phyloP scores from a whole-genome alignment of 92 coral and sea anemone genomes.

The Galaxea fascicularis region DNA sequence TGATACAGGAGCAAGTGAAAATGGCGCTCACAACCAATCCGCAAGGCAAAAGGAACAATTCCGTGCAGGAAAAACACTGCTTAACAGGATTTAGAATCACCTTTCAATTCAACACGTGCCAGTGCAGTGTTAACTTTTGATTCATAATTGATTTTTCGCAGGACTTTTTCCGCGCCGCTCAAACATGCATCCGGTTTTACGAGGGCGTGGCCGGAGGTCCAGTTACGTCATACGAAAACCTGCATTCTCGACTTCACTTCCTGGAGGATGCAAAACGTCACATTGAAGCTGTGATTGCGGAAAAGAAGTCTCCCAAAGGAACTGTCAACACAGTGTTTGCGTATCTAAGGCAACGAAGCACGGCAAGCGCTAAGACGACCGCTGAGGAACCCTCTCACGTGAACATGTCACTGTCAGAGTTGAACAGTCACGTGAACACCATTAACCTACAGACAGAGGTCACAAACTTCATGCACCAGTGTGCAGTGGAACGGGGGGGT shows the following conservation, averaged over 20 bases:
- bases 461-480: slow-evolving; percentile 86
- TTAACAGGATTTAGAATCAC: too few relatives aligned
- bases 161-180: slow-evolving; percentile 98
- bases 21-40: too few relatives aligned
- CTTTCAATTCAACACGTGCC: background rate
- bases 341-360: slow-evolving; percentile 78
- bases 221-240: slow-evolving; percentile 84
- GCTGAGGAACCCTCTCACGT: slow-evolving; percentile 76
- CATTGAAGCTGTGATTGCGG: slow-evolving; percentile 89
- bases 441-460: slow-evolving; percentile 92
- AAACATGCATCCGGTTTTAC: slow-evolving; percentile 96
- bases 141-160: slow-evolving; percentile 8
- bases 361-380: slow-evolving; percentile 41
- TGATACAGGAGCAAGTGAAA: too few relatives aligned
- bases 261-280: slow-evolving; percentile 87
- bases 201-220: slow-evolving; percentile 86
- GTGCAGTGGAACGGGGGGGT: slow-evolving; percentile 75
- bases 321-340: slow-evolving; percentile 82
- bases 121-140: background rate
- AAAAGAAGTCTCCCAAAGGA: slow-evolving; percentile 88
- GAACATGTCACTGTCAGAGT: slow-evolving; percentile 85
- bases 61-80: too few relatives aligned
- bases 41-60: too few relatives aligned
- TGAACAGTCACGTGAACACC: slow-evolving; percentile 86
- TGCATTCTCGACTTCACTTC: slow-evolving; percentile 80